Base-by-base conservation (phyloP, 2,888 invertebrate genomes). In the Orthonychiurus folsomi region DNA sequence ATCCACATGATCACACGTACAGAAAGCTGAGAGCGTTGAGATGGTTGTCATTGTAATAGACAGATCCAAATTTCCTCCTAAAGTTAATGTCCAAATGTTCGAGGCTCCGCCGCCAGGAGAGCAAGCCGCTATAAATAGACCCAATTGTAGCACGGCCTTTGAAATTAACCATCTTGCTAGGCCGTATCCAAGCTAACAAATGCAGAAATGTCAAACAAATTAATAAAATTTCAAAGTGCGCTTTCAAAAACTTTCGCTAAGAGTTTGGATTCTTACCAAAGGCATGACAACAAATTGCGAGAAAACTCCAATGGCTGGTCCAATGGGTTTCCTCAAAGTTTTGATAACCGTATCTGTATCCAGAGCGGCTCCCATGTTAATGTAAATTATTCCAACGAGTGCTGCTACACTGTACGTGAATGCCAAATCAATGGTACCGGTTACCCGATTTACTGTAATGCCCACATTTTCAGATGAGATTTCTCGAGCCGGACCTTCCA, bases 101-200 rank as follows among this genome's bases (percentile, higher is more conserved):
- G 94, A 94, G 25, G 94, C 93, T 0, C 95, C 96, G 0, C 97
- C 93, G n/a, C 88, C 89, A 0, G 93, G 93, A 2, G 89, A 86
- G 23, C 91, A 88, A 0, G 92, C 93, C 0, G 91, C 88, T 77
- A 91, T 89, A 78, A 93, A 93, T 77, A 93, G 82, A 2, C 93
- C 93, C 70, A 93, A 77, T 56, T 87, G 86, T 83, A 93, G 82
- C 70, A 83, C 83, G 1, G 83, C 80, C 59, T 80, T 79, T 9
- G 54, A 63, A 61, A 62, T 68, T 60, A 60, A 62, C 58, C n/a
- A 61, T 55, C 59, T 62, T 21, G 65, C 71, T 53, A 71, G 56
- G 2, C 65, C 70, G 50, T 68, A 73, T 1, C 71, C 63, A 12
- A 73, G 53, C 73, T 72, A 55, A 3, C n/a, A n/a, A n/a, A n/a